Evolutionary conservation across 2,888 invertebrate species (phyloP).

Genomic region (Trachelus stipa): DNA sequence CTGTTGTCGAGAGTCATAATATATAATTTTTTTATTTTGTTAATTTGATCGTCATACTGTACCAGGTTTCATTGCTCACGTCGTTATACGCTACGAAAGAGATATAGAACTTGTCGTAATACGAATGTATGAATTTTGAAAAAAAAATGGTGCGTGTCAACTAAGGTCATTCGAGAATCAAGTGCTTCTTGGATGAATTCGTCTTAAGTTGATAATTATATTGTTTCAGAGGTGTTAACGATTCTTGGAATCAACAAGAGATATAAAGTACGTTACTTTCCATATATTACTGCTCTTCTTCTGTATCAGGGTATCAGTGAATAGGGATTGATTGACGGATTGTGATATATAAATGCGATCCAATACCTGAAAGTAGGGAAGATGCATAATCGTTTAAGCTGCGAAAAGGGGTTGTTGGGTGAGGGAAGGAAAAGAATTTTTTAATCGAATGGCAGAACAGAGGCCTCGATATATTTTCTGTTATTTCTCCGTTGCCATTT

Average conservation of each 20-base stretch:
- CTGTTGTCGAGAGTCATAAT: not conserved
- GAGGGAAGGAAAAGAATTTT: not conserved
- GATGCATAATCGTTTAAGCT: not conserved
- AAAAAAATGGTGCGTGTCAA: not conserved
- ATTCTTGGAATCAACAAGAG: constrained; percentile 3
- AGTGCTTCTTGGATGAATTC: not conserved
- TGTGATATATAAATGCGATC: not conserved
- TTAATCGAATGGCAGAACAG: not conserved
- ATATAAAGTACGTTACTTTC: constrained; percentile 5
- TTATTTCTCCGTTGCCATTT: not conserved
- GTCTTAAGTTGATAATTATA: not conserved
- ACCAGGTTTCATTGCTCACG: not conserved
- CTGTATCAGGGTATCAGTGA: constrained; percentile 8
- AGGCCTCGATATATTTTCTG: not conserved
- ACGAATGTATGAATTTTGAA: not conserved
- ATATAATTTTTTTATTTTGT: not conserved
- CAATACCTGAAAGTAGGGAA: not conserved
- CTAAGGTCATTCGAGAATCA: not conserved
- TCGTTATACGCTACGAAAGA: not conserved
- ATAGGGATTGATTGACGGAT: constrained; percentile 1
- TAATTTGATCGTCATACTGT: not conserved
- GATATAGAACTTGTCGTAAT: not conserved
- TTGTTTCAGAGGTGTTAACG: constrained; percentile 4
- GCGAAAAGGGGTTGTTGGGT: not conserved
- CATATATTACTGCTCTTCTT: constrained; percentile 6